Percentiles rank a stretch among this genome's conserved stretches.
Conservation (phyloP, 2,113 vertebrate species). For the Phoenicopterus ruber region DNA sequence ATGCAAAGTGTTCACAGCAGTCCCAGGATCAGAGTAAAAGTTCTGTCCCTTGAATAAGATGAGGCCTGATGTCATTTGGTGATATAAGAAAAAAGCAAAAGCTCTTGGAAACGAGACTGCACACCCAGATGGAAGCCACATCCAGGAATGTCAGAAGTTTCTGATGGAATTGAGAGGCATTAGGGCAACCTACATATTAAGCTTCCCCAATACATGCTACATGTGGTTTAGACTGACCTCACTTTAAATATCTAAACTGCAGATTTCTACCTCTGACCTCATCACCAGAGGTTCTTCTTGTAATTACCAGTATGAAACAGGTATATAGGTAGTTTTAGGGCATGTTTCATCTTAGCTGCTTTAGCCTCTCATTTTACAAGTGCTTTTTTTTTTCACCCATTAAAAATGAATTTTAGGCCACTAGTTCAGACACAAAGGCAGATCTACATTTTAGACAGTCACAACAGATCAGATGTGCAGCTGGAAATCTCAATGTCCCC, state of each 20-base stretch:
- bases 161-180: not conserved
- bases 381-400: not conserved
- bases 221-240: not conserved
- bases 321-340: not conserved
- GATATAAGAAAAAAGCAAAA: not conserved
- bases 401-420: not conserved
- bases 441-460: not conserved
- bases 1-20: not conserved
- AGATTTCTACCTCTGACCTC: not conserved
- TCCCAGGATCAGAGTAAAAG: not conserved
- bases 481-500: not conserved
- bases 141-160: not conserved
- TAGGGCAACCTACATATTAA: not conserved
- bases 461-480: not conserved
- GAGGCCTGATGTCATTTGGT: not conserved
- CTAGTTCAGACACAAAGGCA: not conserved
- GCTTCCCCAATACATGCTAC: not conserved
- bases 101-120: not conserved
- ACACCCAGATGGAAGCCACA: not conserved
- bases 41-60: not conserved
- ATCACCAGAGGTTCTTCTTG: not conserved
- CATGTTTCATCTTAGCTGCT: not conserved
- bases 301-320: not conserved
- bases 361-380: not conserved
- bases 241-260: not conserved